These are phyloP conservation scores for Cryptoblepharus egeriae DNA, from an alignment of 2,797 vertebrate genomes.

Conservation along the genomic window DNA sequence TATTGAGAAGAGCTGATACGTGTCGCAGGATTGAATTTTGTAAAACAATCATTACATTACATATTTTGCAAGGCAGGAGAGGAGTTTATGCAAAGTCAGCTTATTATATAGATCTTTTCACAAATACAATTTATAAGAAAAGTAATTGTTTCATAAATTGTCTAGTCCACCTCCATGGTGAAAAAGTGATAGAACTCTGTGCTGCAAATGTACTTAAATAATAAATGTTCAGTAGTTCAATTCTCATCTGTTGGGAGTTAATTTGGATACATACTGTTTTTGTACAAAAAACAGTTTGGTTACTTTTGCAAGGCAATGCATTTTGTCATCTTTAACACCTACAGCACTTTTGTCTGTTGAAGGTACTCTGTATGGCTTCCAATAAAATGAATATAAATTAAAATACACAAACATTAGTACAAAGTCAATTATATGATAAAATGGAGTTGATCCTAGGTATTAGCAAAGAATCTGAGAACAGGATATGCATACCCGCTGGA, in stretches of 20 bases:
- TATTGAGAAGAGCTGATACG: background rate
- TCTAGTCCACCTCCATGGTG: background rate
- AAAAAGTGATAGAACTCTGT: background rate
- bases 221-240: slow-evolving; percentile 10
- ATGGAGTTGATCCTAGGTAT: background rate
- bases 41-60: slow-evolving; percentile 12
- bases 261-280: background rate
- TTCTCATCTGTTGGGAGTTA: slow-evolving; percentile 9
- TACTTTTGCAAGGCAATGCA: slow-evolving; percentile 19
- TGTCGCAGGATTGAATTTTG: background rate
- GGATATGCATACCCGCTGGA: too few relatives aligned
- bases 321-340: background rate
- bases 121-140: background rate
- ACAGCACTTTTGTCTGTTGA: background rate
- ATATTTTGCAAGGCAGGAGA: background rate
- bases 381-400: background rate
- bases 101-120: background rate
- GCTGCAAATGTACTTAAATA: background rate
- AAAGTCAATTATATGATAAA: background rate
- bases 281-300: slow-evolving; percentile 30
- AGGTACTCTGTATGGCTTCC: background rate
- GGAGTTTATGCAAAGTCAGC: background rate
- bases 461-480: too few relatives aligned
- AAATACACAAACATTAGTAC: background rate
- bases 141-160: background rate